Base-by-base conservation (phyloP, 2,113 vertebrate species). In the Platycercus adscitus region DNA sequence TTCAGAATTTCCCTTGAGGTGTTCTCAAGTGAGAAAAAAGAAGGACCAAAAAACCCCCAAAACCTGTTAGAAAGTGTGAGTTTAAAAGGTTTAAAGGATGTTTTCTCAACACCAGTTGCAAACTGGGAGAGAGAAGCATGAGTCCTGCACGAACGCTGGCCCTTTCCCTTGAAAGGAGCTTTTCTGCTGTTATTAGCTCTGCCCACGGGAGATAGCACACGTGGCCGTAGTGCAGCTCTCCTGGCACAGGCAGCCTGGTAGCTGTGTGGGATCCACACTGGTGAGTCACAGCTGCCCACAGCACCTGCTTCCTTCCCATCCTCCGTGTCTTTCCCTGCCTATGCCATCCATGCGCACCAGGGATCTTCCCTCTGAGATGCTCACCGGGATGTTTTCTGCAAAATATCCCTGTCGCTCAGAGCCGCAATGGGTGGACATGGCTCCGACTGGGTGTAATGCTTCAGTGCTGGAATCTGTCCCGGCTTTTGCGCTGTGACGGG, bases 341-440 rank as follows among this genome's bases (percentile, higher is more conserved):
- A 2, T 6, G 5, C 50, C 33, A 41, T 28, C 64, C 78, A 33
- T 15, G 3, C 16, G 4, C 17, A 19, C 7, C 26, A 5, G 37
- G 35, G 56, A 47, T 14, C 23, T 58, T 17, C n/a, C 25, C 47
- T 49, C 63, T 4, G 3, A 81, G 20, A 8, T 31, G 23, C 50
- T 52, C 0, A 0, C 50, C 39, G 11, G 70, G 70, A 35, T 0
- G 0, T 49, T 46, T 49, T n/a, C 49, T 13, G 28, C 25, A 6
- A 70, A 33, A 26, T 29, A 35, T n/a, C 68, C 4, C 0, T 15
- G 12, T 58, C n/a, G 10, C 33, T 16, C 1, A 2, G 39, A 31
- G 68, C 1, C 2, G 5, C 58, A 17, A 1, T 3, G 55, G 17
- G 49, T 44, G 43, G 79, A 63, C 3, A 2, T 19, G n/a, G 41